Percentiles rank a stretch among this genome's conserved stretches.
These are phyloP conservation scores for Sycobia sp. DNA, from an alignment of 1,140 invertebrate genomes.

Conservation along the genomic window DNA sequence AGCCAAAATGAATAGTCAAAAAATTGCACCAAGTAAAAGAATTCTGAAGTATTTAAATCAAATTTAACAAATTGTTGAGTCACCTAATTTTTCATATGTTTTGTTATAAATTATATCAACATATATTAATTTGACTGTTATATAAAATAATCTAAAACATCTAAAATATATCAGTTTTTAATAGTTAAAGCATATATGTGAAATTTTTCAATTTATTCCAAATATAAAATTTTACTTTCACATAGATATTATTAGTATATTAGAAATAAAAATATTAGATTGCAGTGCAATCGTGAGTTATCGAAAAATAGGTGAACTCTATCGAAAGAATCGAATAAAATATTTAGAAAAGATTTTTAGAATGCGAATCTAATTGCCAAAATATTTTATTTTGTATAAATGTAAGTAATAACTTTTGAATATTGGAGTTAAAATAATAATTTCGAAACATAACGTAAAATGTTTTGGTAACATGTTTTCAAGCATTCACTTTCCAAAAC, in stretches of 20 bases:
- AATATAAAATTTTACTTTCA: constrained; percentile 4
- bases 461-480: constrained; percentile 14
- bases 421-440: constrained; percentile 2
- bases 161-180: no score
- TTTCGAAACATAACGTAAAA: constrained; percentile 2
- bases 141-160: no score
- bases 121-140: no score
- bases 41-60: constrained; percentile 13
- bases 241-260: background rate
- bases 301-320: constrained; percentile 18
- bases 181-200: no score
- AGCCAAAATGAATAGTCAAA: constrained; percentile 10
- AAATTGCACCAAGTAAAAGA: background rate
- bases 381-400: constrained; percentile 28
- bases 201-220: no score
- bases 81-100: constrained; percentile 18
- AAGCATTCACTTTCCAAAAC: constrained; percentile 1
- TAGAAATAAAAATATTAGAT: constrained; percentile 3
- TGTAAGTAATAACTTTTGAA: constrained; percentile 16
- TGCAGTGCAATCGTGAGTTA: constrained; percentile 12
- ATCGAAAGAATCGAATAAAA: background rate
- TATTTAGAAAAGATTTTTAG: background rate
- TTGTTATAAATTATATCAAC: background rate
- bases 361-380: constrained; percentile 3
- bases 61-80: constrained; percentile 6